Percentiles rank a stretch among this genome's conserved stretches.
phyloP scores from a whole-genome alignment of 2,888 invertebrate genomes.

The Cephus pygmeus region DNA sequence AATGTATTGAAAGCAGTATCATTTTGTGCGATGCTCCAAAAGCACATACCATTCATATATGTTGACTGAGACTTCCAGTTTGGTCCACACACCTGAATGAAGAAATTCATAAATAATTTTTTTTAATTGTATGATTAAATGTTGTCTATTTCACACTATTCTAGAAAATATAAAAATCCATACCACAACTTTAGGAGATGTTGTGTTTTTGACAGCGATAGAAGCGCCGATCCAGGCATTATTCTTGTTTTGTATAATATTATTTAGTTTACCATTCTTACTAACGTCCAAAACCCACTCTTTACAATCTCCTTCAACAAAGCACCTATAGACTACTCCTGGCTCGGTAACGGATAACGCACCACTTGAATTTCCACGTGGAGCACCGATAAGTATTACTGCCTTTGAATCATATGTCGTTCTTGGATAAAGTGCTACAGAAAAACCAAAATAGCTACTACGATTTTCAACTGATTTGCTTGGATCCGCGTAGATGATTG shows the following conservation, averaged over 20 bases:
- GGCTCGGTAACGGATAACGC: conserved; percentile 41
- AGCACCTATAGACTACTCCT: conserved; percentile 56
- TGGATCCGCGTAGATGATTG: conserved; percentile 49
- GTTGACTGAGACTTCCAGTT: conserved; percentile 14
- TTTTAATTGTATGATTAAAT: not conserved
- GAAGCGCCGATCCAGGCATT: conserved; percentile 63
- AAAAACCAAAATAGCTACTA: conserved; percentile 59
- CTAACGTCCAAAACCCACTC: conserved; percentile 44
- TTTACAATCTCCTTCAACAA: conserved; percentile 37
- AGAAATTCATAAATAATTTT: conserved; percentile 14
- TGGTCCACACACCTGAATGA: conserved; percentile 63
- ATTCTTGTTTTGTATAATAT: conserved; percentile 30
- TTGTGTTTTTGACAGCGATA: conserved; percentile 57
- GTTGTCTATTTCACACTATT: not conserved
- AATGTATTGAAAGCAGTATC: conserved; percentile 26
- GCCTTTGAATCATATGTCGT: conserved; percentile 27
- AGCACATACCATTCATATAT: conserved; percentile 55
- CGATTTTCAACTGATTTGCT: conserved; percentile 19
- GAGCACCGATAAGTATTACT: conserved; percentile 58
- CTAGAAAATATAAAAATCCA: conserved; percentile 14
- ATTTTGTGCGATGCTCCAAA: conserved; percentile 27
- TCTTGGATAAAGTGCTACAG: conserved; percentile 49
- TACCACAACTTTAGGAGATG: conserved; percentile 52
- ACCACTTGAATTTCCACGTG: conserved; percentile 46
- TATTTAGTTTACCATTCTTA: conserved; percentile 24